Conservation (phyloP, 1,140 invertebrate genomes). For the Zaprionus davidi region DNA sequence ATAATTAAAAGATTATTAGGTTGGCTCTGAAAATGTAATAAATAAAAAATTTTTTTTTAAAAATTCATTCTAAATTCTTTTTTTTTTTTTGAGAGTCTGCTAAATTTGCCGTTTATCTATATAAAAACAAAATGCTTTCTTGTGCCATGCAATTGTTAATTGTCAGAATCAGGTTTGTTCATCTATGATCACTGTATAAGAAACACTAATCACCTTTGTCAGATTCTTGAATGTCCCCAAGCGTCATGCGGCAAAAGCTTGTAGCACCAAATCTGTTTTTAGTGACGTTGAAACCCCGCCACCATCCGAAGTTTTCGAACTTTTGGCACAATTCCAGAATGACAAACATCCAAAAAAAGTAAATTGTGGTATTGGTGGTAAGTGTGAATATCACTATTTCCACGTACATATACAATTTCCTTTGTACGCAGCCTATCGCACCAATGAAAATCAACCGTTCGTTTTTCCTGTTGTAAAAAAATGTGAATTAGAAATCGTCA, state of each 20-base stretch:
- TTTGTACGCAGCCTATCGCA: conserved; percentile 91
- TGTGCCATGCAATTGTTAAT: background rate
- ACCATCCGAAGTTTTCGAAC: conserved; percentile 28
- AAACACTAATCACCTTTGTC: background rate
- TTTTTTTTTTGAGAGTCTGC: background rate
- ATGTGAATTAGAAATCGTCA: conserved; percentile 23
- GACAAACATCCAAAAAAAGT: conserved; percentile 31
- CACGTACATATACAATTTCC: background rate
- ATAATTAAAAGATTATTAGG: background rate
- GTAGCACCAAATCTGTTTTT: conserved; percentile 12
- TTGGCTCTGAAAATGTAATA: background rate
- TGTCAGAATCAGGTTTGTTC: conserved; percentile 2
- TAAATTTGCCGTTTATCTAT: background rate
- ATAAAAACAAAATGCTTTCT: background rate
- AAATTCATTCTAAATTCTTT: background rate
- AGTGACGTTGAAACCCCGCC: background rate
- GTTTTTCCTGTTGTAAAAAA: conserved; percentile 92
- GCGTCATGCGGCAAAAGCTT: too few species aligned
- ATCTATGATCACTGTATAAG: background rate
- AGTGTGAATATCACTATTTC: background rate
- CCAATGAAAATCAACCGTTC: conserved; percentile 97
- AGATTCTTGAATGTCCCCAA: background rate
- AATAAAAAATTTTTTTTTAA: background rate
- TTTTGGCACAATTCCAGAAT: background rate
- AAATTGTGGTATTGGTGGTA: conserved; percentile 42